Evolutionary conservation across 2,888 invertebrate genomes (phyloP), one percentile per base, ranked within the genome.

Genomic region (Parascotia fuliginaria): DNA sequence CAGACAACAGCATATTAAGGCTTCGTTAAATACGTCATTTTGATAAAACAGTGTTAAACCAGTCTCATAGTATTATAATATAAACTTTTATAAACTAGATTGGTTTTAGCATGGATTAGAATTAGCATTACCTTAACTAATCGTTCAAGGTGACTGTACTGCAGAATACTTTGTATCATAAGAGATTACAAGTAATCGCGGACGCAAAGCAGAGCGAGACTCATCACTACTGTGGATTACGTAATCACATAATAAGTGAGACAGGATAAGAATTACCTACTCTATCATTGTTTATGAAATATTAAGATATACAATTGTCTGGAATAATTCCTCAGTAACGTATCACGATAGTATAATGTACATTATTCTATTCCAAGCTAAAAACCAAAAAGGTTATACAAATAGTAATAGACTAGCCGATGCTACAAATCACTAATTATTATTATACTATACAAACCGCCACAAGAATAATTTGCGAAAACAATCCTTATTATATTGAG

Each of bases 361-460:
- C n/a, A n/a, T n/a, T n/a, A n/a, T n/a, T n/a, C n/a, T n/a, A n/a
- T 46, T 44, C 12, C 15, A 38, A 55, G 46, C 55, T 40, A 32
- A 46, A 42, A 38, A 16, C 15, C 33, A 32, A 28, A 14, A 42
- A 19, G 24, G 1, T 6, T 42, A 29, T 28, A 22, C 31, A 34
- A 19, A 50, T 47, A 41, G 41, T 28, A 67, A 47, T 52, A 55
- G 68, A 53, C 32, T 40, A 49, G 31, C 24, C 24, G 34, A 49
- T 48, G 50, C 42, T 55, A 55, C 44, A 52, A 58, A 56, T 42
- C 45, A 42, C 63, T 60, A 65, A 65, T 61, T 65, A n/a, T n/a
- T n/a, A n/a, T n/a, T n/a, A n/a, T 63, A 39, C 15, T 40, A 40
- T 31, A 31, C 31, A 31, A 13, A 2, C 31, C 31, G 29, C 29